Conservation (phyloP, 2,797 vertebrate genomes). For the Acanthurus tractus region DNA sequence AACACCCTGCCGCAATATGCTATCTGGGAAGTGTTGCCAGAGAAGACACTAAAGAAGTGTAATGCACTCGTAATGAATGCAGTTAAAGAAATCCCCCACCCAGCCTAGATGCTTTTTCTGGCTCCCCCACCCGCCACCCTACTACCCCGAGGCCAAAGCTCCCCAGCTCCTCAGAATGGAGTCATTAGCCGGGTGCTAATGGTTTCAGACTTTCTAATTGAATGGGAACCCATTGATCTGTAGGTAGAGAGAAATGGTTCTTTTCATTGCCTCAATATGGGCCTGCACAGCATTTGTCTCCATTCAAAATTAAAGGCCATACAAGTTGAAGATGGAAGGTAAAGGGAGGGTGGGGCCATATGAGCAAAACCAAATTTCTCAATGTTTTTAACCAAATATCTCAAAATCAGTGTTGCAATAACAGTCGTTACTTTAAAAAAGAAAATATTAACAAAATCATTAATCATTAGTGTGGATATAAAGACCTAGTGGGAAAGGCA, state of each 20-base stretch:
- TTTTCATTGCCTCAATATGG: slow-evolving; percentile 84
- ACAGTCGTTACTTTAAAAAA: too few species aligned
- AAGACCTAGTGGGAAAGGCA: too few species aligned
- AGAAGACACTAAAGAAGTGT: slow-evolving; percentile 79
- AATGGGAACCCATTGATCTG: slow-evolving; percentile 88
- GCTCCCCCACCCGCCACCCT: slow-evolving; percentile 72
- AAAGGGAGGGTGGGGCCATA: slow-evolving; percentile 22
- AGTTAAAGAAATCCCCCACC: slow-evolving; percentile 81
- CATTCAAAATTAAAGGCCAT: slow-evolving; percentile 74
- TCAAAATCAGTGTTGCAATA: too few species aligned
- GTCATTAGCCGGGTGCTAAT: slow-evolving; percentile 86
- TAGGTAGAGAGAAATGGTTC: slow-evolving; percentile 85
- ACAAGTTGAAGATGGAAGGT: slow-evolving; percentile 51
- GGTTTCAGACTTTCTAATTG: slow-evolving; percentile 87
- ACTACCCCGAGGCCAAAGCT: slow-evolving; percentile 78
- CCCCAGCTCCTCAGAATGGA: slow-evolving; percentile 82
- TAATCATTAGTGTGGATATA: too few species aligned
- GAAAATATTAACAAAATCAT: too few species aligned
- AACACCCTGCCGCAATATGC: slow-evolving; percentile 72
- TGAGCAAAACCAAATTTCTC: too few species aligned
- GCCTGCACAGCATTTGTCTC: slow-evolving; percentile 76
- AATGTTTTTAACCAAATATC: too few species aligned
- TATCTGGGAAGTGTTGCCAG: slow-evolving; percentile 69
- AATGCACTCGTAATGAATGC: slow-evolving; percentile 80
- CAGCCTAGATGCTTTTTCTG: slow-evolving; percentile 69